These are phyloP conservation scores for Colistium nudipinnis DNA, from an alignment of 2,113 vertebrate genomes.

Conservation along the genomic window DNA sequence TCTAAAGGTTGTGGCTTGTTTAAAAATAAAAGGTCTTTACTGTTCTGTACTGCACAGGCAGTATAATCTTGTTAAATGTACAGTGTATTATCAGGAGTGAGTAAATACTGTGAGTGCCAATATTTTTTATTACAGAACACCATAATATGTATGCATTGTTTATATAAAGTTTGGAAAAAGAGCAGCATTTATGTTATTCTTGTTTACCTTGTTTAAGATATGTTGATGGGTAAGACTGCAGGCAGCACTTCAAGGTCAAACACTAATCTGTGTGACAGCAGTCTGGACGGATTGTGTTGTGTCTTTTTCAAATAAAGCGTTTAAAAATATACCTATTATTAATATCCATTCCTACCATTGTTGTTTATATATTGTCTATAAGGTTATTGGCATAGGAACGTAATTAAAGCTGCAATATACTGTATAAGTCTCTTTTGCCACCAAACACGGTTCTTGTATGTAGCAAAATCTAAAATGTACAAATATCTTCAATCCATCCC, in stretches of 20 bases:
- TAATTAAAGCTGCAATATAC: too few relatives aligned
- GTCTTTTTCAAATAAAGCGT: constrained; percentile 77
- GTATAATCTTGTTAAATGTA: constrained; percentile 60
- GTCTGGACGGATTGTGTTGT: constrained; percentile 58
- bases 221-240: constrained; percentile 73
- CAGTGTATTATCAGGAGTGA: constrained; percentile 67
- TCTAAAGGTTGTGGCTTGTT: constrained; percentile 61
- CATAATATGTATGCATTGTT: constrained; percentile 69
- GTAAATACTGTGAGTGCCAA: constrained; percentile 80
- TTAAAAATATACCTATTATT: too few relatives aligned
- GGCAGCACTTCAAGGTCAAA: constrained; percentile 78
- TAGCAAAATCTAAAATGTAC: too few relatives aligned
- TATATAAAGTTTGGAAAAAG: constrained; percentile 65
- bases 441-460: too few relatives aligned
- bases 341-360: too few relatives aligned
- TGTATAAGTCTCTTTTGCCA: too few relatives aligned
- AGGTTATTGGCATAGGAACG: too few relatives aligned
- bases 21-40: constrained; percentile 37
- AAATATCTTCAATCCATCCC: background rate
- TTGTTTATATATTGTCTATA: too few relatives aligned
- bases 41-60: constrained; percentile 40
- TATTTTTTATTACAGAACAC: constrained; percentile 71
- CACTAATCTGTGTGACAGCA: constrained; percentile 60
- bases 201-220: constrained; percentile 64
- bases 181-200: constrained; percentile 50